Evolutionary conservation across 2,113 vertebrate species (phyloP), one percentile per base, ranked within the genome.

Genomic region (Malurus cyaneus): DNA sequence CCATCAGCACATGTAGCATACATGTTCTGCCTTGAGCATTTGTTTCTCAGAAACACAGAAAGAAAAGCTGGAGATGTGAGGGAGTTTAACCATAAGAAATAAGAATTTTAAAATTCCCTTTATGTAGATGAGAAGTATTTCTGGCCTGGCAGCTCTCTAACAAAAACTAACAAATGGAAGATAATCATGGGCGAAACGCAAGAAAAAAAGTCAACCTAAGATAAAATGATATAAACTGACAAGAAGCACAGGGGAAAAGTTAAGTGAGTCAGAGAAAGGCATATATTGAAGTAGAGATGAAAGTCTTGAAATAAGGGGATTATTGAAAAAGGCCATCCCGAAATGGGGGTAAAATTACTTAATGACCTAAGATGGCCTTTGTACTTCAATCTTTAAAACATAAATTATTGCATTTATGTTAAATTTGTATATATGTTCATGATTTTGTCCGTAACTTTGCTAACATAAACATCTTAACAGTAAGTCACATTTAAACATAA

Each of bases 121-220:
- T 88, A 94, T 97, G 92, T 77, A 96, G 92, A 94, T 97, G 91
- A 96, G 88, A 94, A 90, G 74, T 95, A 94, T 97, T 95, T 96
- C 92, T 96, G 92, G 64, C 74, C 90, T 97, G 94, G 93, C 87
- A 97, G 87, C 64, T 91, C 66, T 88, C 79, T 86, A 70, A 88
- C 81, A 92, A 89, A 94, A 95, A 49, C 93, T 94, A 94, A 86
- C 88, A 95, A 97, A 93, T 78, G 88, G 92, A 95, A 93, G 88
- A 88, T 90, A 95, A 95, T 96, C 88, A 93, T 59, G 87, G 81
- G 79, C 2, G 4, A 95, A 96, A 90, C 47, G 88, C 41, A 47
- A 57, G 80, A 39, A 87, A 71, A 81, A 89, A 80, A 97, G 59
- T 82, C 74, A 89, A 61, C 52, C 34, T 41, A 93, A 86, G 89